A percentile compares a stretch with the other conserved stretches of the same genome.
Conservation (phyloP, 2,797 vertebrate species). For the Anolis apletophallus region DNA sequence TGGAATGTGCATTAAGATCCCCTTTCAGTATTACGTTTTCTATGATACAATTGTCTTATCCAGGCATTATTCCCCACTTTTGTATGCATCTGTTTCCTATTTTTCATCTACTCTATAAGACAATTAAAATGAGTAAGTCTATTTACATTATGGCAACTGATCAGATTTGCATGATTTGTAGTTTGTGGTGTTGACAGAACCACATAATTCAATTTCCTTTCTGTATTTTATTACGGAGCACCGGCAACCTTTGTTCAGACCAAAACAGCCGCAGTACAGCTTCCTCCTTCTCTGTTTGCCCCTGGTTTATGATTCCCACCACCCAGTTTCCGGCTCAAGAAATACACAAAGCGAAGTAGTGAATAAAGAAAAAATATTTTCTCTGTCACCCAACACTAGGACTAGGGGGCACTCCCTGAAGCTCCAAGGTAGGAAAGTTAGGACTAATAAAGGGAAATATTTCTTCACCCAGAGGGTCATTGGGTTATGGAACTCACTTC, state of each 20-base stretch:
- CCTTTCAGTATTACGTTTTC: neutral
- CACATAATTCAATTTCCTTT: neutral
- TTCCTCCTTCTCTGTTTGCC: neutral
- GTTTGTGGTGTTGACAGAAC: neutral
- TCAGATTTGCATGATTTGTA: neutral
- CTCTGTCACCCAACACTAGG: too few species aligned
- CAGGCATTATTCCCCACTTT: neutral
- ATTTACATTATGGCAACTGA: neutral
- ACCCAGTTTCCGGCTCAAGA: neutral
- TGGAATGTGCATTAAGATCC: neutral
- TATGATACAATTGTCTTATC: neutral
- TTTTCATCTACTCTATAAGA: neutral
- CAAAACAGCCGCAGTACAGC: too few species aligned
- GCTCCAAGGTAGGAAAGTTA: too few species aligned
- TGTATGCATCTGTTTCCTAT: neutral
- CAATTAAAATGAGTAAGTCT: too few species aligned
- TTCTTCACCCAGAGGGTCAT: too few species aligned
- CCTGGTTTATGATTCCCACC: too few species aligned
- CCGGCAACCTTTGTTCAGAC: neutral
- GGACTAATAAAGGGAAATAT: too few species aligned
- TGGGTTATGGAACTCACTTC: too few species aligned
- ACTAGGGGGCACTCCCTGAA: too few species aligned
- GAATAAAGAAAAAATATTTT: too few species aligned
- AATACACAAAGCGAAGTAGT: neutral
- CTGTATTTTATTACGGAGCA: neutral